Base-by-base conservation (phyloP, 2,113 vertebrate species). In the Passer montanus region DNA sequence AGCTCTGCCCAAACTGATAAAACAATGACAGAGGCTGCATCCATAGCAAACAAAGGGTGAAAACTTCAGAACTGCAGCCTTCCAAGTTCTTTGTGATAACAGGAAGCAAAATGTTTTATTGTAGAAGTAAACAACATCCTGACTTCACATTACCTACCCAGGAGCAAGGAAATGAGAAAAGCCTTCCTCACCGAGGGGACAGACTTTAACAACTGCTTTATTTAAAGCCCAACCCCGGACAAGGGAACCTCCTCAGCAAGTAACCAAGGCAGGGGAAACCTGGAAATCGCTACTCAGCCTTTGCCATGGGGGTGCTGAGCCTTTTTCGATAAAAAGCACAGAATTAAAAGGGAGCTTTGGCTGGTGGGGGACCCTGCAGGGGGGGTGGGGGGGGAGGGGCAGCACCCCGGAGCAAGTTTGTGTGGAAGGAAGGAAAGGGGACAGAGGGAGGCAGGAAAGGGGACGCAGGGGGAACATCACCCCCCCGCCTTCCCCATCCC, bases 91-190 rank as follows among this genome's bases (percentile, higher is more conserved):
- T 44, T 49, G 70, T 67, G 70, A 39, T 52, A 94, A 93, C 66
- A 91, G 91, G 89, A 92, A 96, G 78, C 87, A 81, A 81, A 81
- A 75, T 53, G 75, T 78, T 94, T 95, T 89, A 68, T 79, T 41
- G 50, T 6, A 86, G 33, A 81, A 72, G 30, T 67, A 84, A 92
- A 88, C 93, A 84, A 87, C 68, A 35, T 60, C 76, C 92, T 76
- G 84, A 68, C 73, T 87, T 69, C 75, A 58, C 58, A 8, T 86
- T 15, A 88, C 74, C 91, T 89, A 33, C 86, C 84, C 43, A 81
- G 3, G 5, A 78, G 77, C 74, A 58, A 84, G 74, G 63, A 58
- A 82, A 75, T 2, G 35, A 39, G 64, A 70, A 59, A 47, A 87
- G 15, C 52, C 56, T 78, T 77, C 56, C 88, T 46, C 66, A 49